These are phyloP conservation scores for Aelia acuminata DNA, from an alignment of 2,888 invertebrate species.

Conservation along the genomic window DNA sequence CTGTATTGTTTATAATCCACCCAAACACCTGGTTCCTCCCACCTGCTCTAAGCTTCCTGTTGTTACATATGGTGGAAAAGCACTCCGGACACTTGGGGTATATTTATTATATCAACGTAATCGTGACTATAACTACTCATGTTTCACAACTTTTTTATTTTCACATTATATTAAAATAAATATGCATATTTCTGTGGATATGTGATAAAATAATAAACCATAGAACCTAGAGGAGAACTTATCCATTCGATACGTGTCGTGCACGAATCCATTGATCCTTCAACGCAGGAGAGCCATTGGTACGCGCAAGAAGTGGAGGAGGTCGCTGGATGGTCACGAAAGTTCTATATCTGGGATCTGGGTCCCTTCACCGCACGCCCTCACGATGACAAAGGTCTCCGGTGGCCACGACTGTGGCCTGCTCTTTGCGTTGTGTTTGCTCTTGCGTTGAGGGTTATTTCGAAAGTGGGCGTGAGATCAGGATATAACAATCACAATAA, in stretches of 20 bases:
- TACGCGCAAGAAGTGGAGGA: not conserved
- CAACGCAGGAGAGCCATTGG: not conserved
- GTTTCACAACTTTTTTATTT: not conserved
- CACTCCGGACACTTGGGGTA: not conserved
- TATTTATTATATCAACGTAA: not conserved
- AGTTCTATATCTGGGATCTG: not conserved
- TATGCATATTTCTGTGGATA: no score
- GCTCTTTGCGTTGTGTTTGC: not conserved
- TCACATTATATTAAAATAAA: not conserved
- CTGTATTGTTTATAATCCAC: not conserved
- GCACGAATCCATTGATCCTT: not conserved
- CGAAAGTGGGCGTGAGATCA: no score
- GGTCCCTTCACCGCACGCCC: constrained; percentile 34
- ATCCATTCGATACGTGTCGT: not conserved
- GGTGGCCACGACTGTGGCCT: not conserved
- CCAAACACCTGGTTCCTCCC: constrained; percentile 20
- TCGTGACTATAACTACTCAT: not conserved
- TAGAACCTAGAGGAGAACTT: not conserved
- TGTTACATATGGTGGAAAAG: not conserved
- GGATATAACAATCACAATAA: no score
- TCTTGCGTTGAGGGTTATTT: not conserved
- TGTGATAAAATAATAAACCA: no score
- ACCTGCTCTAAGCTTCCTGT: not conserved
- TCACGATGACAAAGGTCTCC: constrained; percentile 9
- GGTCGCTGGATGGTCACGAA: constrained; percentile 20